These are phyloP conservation scores for Tetranychus piercei DNA, from an alignment of 2,888 invertebrate species.

Conservation along the genomic window DNA sequence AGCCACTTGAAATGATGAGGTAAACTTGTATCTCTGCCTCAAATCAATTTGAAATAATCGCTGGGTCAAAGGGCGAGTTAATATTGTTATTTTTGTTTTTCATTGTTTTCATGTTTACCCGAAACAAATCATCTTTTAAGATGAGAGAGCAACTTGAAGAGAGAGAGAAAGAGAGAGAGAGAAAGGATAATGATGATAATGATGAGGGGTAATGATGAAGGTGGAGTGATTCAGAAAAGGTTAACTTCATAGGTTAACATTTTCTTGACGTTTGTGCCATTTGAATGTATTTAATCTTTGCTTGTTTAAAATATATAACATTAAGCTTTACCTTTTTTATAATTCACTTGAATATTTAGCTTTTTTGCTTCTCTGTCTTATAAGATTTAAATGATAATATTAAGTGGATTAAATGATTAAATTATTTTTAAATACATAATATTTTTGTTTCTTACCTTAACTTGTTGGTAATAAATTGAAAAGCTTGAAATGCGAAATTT, in stretches of 20 bases:
- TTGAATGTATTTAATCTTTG: too few species aligned
- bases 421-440: not conserved
- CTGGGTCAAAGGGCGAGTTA: not conserved
- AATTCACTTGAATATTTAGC: not conserved
- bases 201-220: not conserved
- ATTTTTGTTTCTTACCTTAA: not conserved
- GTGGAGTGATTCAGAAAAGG: too few species aligned
- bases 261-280: too few species aligned
- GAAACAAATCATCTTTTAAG: not conserved
- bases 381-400: not conserved
- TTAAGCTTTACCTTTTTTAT: too few species aligned
- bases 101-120: constrained; percentile 7
- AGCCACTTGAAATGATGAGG: not conserved
- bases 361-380: not conserved
- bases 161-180: constrained; percentile 6
- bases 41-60: not conserved
- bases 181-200: not conserved
- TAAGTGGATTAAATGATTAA: not conserved
- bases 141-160: not conserved
- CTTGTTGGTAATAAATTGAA: not conserved
- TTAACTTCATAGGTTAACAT: too few species aligned
- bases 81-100: not conserved
- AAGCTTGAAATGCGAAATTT: not conserved
- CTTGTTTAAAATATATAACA: too few species aligned
- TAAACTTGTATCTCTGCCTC: not conserved